Evolutionary conservation across 2,888 invertebrate species (phyloP), one percentile per base, ranked within the genome.

Genomic region (Xiphydria camelus): DNA sequence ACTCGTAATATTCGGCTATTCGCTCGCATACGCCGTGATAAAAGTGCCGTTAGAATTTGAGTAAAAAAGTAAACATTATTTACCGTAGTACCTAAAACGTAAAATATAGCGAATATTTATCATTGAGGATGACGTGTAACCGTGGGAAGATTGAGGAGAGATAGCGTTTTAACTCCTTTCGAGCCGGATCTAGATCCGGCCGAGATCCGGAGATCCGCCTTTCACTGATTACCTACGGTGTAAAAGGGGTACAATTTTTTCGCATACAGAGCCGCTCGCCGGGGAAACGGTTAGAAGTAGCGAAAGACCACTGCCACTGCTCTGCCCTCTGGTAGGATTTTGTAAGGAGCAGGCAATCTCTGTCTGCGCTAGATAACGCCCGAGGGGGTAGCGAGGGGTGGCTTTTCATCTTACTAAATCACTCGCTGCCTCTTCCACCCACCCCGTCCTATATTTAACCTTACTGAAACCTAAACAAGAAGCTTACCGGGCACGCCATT

Each of bases 321-420:
- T 56, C 60, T 62, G 61, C 60, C 54, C 48, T 46, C 45, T 50
- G 55, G 40, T 41, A 55, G 54, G 59, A 55, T 62, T 61, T 57
- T 57, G 52, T 58, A 62, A 64, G 65, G 58, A 64, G 57, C 65
- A 61, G 61, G 64, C 66, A 66, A 68, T 68, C 66, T 68, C 68
- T 68, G 68, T 62, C 66, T 59, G 59, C 53, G 64, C 58, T 59
- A 66, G 68, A 68, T 68, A 68, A 68, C 67, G 45, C 45, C 2
- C 45, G 54, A 56, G 45, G 48, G 51, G 37, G 45, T 41, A 53
- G 51, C 38, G 42, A 49, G 59, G 60, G 53, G 48, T 55, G 55
- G 66, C 66, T 65, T 68, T 67, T 68, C 64, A 63, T 68, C 66
- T 68, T 66, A 62, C 60, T 64, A 66, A 67, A 68, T 67, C 63